Base-by-base conservation (phyloP, 2,113 vertebrate genomes). In the Gallinago media region DNA sequence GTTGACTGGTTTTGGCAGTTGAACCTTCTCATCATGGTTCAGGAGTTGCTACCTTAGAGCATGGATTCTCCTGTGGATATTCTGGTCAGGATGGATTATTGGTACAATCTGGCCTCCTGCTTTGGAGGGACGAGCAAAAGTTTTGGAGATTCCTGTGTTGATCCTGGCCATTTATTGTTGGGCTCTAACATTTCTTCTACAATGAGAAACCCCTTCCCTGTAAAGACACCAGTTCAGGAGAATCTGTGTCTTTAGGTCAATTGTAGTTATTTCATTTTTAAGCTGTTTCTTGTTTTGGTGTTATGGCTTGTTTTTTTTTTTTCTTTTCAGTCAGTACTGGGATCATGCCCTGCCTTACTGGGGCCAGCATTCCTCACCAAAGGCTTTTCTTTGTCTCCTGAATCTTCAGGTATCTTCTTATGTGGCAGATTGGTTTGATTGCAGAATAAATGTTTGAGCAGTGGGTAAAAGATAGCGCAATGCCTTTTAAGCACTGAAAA, bases 261-360 rank as follows among this genome's bases (percentile, higher is more conserved):
- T 20, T 70, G 50, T 38, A 47, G 10, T 78, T 79, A 23, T 0
- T 78, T 31, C 11, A 23, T 50, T 79, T 81, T 58, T 31, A 82
- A 55, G 29, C 17, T 63, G 6, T 0, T 66, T 38, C 26, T 54
- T 54, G 52, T 29, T 54, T 54, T 29, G 52, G 15, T 29, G 56
- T 8, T 22, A 23, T 29, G 31, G 40, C 15, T 23, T 84, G 15
- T 31, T 21, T 79, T 55, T 38, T 79, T 55, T 38, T 14, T 26
- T 38, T 55, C 29, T 55, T 84, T 27, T 38, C 22, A 0, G 14
- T 38, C 1, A 87, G 63, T 34, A 50, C 36, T 2, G 61, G 2
- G 23, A 63, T 91, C 61, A 73, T 67, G 16, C 8, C 13, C n/a
- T 0, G 0, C 34, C 13, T 31, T 87, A 6, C 8, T 66, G 5